Base-by-base conservation (phyloP, 53 echinoderm and acorn worm genomes). In the Apostichopus leukothele region DNA sequence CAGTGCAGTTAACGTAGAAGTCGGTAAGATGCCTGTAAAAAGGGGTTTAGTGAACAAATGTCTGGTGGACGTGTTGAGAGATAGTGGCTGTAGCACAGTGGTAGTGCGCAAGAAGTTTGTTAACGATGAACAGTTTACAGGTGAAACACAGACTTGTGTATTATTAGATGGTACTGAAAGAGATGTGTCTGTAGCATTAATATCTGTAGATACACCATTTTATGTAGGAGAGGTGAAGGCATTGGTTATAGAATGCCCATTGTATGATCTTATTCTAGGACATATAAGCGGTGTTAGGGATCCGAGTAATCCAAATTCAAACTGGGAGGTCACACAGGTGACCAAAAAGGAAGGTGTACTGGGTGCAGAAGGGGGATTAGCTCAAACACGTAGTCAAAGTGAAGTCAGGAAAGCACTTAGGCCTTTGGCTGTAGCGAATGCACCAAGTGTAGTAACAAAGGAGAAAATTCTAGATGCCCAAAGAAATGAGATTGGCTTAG, bases 91-190 rank as follows among this genome's bases (percentile, higher is more conserved):
- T 53, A 91, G 90, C 63, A 89, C 91, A 39, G 88, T 89, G 21
- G 89, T 89, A 12, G 93, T 93, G 60, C 89, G 81, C 77, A 78
- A 84, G 50, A 83, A 75, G 53, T 53, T 93, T 10, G 89, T 91
- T 25, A n/a, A 51, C 25, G 52, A 73, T 5, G 75, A 91, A 51
- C 73, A 93, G 66, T 81, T 71, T 25, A 78, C 78, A 10, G 86
- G 83, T 26, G 73, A 25, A 83, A 50, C 50, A 26, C 86, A 89
- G 78, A 74, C 26, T 60, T 91, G 91, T 50, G 80, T 79, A 68
- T 51, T 93, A 12, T 75, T 93, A 86, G 91, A 93, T 86, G 91
- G 93, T 25, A 91, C 93, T 53, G 89, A 91, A 60, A 52, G 91
- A 51, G 50, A 79, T 23, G 76, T 86, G 52, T 79, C 86, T 18